Conservation (phyloP, 2,113 vertebrate species). For the Pluvianellus socialis region DNA sequence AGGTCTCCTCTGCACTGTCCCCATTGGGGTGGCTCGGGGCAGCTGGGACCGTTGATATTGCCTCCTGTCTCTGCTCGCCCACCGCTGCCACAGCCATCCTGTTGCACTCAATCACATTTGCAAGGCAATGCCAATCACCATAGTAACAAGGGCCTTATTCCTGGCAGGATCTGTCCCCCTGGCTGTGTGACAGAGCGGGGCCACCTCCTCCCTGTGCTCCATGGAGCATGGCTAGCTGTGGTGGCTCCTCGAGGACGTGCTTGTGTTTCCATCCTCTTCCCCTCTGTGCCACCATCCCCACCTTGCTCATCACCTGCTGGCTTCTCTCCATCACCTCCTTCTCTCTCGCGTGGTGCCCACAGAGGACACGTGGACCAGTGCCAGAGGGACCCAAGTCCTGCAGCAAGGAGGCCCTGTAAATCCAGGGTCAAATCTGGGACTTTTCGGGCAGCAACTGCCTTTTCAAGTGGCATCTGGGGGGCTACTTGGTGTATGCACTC, state of each 20-base stretch:
- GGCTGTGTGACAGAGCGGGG: fast-evolving
- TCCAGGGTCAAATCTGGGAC: not conserved
- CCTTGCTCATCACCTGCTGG: not conserved
- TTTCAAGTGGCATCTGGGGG: not conserved
- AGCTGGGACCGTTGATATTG: not conserved
- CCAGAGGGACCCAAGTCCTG: not conserved
- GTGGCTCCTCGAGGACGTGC: fast-evolving
- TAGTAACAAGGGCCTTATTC: not conserved
- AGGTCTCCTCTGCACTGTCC: not conserved
- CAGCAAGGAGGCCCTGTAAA: not conserved
- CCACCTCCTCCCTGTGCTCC: fast-evolving
- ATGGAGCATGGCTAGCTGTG: not conserved
- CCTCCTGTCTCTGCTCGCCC: not conserved
- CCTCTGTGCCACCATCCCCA: not conserved
- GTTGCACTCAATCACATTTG: fast-evolving
- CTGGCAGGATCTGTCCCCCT: not conserved
- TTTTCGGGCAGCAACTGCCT: not conserved
- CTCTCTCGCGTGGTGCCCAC: not conserved
- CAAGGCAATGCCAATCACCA: not conserved
- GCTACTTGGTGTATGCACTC: fast-evolving
- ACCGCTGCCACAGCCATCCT: not conserved
- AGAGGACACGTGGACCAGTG: not conserved
- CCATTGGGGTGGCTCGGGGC: fast-evolving
- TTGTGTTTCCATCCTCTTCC: not conserved
- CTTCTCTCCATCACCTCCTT: not conserved